phyloP scores from a whole-genome alignment of 2,888 invertebrate species.

The Zaprionus lineosus region DNA sequence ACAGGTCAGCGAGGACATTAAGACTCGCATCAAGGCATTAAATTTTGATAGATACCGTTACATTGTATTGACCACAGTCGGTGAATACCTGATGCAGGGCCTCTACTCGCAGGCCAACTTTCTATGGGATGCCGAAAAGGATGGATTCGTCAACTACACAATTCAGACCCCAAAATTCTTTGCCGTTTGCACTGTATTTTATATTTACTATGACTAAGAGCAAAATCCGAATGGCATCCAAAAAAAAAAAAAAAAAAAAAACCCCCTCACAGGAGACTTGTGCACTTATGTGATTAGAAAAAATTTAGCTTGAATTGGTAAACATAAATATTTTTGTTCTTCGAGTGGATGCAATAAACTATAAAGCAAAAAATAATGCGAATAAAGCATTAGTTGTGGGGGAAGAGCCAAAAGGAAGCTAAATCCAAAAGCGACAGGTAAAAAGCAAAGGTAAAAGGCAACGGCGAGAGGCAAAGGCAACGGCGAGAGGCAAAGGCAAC shows the following conservation, averaged over 20 bases:
- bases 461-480: not conserved
- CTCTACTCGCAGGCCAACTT: slow-evolving; percentile 77
- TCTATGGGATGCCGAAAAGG: slow-evolving; percentile 81
- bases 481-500: too few relatives aligned
- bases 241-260: not conserved
- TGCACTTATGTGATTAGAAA: too few relatives aligned
- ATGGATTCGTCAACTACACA: slow-evolving; percentile 79
- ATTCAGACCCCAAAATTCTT: slow-evolving; percentile 79
- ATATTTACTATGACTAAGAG: slow-evolving; percentile 80
- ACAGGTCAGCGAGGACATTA: slow-evolving; percentile 81
- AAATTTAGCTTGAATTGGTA: too few relatives aligned
- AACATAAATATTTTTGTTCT: too few relatives aligned
- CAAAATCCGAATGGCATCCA: too few relatives aligned
- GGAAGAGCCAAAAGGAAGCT: too few relatives aligned
- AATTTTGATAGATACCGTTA: slow-evolving; percentile 82
- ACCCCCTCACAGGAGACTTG: too few relatives aligned
- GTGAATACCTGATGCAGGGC: slow-evolving; percentile 81
- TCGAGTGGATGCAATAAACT: not conserved
- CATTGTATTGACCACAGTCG: slow-evolving; percentile 80
- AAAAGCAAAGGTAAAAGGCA: not conserved
- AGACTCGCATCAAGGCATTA: slow-evolving; percentile 74
- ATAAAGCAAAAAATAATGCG: too few relatives aligned
- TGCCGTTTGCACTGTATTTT: slow-evolving; percentile 80
- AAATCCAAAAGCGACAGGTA: not conserved
- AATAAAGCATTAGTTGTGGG: too few relatives aligned